Conservation (phyloP, 2,113 vertebrate species). For the Chitala chitala region DNA sequence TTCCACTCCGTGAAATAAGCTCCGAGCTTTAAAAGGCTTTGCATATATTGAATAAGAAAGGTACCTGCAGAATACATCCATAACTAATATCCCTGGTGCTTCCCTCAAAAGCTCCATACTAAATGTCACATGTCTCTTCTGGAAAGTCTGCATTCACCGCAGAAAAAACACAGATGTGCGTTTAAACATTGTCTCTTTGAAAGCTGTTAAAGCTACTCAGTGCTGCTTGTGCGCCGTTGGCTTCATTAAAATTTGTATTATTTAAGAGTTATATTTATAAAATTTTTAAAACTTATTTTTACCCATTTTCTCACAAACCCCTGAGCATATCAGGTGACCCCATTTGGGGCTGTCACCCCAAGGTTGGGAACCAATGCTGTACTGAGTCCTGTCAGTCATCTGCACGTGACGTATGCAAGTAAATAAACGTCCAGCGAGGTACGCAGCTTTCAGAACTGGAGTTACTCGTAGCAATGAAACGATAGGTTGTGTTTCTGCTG, state of each 20-base stretch:
- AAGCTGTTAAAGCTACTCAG: neutral
- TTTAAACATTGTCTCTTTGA: no score
- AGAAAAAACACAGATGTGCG: neutral
- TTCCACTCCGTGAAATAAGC: neutral
- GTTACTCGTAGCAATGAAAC: no score
- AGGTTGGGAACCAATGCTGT: no score
- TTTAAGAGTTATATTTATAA: neutral
- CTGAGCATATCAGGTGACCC: no score
- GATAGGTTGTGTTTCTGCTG: no score
- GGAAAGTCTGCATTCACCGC: neutral
- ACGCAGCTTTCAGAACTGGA: no score
- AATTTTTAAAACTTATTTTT: neutral
- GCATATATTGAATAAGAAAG: neutral
- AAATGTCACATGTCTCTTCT: neutral
- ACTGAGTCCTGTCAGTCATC: no score
- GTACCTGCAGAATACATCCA: neutral
- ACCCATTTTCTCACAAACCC: no score
- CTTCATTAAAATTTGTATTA: neutral
- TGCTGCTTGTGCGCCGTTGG: no score
- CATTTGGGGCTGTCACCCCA: no score
- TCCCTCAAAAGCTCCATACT: slow-evolving; percentile 7
- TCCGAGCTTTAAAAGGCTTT: neutral
- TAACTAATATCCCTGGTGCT: slow-evolving; percentile 3
- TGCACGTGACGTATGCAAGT: no score
- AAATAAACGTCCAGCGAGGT: no score